A percentile compares a stretch with the other conserved stretches of the same genome.
Evolutionary conservation across 2,888 invertebrate genomes (phyloP).

Genomic region (Philopedon plagiatum): DNA sequence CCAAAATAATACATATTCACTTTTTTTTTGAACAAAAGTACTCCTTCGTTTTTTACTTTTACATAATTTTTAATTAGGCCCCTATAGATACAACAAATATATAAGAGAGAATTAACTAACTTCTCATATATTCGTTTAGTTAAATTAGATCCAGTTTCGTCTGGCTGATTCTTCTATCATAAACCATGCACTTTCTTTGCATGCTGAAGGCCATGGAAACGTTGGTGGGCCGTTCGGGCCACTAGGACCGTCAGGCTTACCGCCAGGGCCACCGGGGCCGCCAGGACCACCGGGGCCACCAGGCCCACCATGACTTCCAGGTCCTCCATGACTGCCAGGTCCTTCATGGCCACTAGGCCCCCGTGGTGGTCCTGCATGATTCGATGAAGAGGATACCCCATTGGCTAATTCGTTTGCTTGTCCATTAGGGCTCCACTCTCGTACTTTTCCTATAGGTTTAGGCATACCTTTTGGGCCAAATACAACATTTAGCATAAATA

Average conservation of each 20-base stretch:
- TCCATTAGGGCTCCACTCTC: slow-evolving; percentile 30
- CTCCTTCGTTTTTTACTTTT: too few species aligned
- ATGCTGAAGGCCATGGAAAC: background rate
- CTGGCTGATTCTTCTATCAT: slow-evolving; percentile 35
- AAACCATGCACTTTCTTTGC: slow-evolving; percentile 35
- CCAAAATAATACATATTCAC: too few species aligned
- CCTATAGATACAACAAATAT: too few species aligned
- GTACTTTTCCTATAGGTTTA: slow-evolving; percentile 25
- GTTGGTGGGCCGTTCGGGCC: background rate
- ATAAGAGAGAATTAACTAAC: too few species aligned
- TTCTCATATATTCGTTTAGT: background rate
- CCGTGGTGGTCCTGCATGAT: slow-evolving; percentile 2
- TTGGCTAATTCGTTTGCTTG: background rate
- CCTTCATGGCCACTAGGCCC: background rate
- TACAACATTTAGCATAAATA: slow-evolving; percentile 62
- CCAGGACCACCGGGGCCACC: background rate
- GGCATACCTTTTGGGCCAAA: slow-evolving; percentile 43
- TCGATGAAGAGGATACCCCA: background rate
- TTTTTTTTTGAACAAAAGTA: too few species aligned
- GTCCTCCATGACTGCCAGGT: background rate
- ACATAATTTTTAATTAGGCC: too few species aligned
- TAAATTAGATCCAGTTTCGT: slow-evolving; percentile 40
- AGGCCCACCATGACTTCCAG: background rate
- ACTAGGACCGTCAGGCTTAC: background rate
- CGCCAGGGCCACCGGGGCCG: background rate